These are phyloP conservation scores for Paracyclopina nana DNA, from an alignment of 1,140 invertebrate genomes.

Conservation along the genomic window DNA sequence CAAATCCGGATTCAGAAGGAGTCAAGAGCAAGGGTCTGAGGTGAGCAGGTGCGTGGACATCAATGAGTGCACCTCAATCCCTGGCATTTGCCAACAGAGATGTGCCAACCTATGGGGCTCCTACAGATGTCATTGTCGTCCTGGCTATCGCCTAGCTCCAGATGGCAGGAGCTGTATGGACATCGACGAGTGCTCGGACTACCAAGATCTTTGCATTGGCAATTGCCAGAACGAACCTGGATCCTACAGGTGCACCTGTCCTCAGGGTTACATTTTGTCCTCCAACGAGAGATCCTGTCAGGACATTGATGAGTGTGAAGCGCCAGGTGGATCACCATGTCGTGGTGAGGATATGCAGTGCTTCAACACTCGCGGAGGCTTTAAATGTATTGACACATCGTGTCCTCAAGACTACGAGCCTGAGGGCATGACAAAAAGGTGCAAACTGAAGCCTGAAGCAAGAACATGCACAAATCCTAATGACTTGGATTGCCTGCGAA, in stretches of 20 bases:
- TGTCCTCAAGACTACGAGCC: neutral
- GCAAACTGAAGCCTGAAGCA: conserved; percentile 47
- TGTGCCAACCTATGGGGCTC: conserved; percentile 64
- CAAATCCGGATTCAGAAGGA: conserved; percentile 45
- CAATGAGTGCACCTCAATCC: conserved; percentile 34
- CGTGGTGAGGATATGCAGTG: conserved; percentile 51
- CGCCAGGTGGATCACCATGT: conserved; percentile 36
- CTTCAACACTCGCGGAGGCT: conserved; percentile 58
- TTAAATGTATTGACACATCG: conserved; percentile 7
- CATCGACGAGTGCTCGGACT: conserved; percentile 63
- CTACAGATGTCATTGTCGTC: conserved; percentile 50
- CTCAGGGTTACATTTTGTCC: conserved; percentile 52
- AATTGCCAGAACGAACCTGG: conserved; percentile 69
- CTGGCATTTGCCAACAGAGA: conserved; percentile 53
- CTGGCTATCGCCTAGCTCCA: conserved; percentile 43
- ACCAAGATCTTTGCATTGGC: conserved; percentile 51
- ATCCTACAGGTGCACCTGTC: conserved; percentile 65
- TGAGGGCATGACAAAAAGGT: conserved; percentile 25
- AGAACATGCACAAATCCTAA: no score
- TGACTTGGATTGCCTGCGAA: conserved; percentile 46
- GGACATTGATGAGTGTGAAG: conserved; percentile 72
- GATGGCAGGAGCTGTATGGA: conserved; percentile 47
- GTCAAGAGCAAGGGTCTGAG: no score
- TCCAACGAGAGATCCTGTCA: conserved; percentile 47
- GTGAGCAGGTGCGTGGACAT: conserved; percentile 31